These are phyloP conservation scores for Progne subis DNA, from an alignment of 2,113 vertebrate species.

Conservation along the genomic window DNA sequence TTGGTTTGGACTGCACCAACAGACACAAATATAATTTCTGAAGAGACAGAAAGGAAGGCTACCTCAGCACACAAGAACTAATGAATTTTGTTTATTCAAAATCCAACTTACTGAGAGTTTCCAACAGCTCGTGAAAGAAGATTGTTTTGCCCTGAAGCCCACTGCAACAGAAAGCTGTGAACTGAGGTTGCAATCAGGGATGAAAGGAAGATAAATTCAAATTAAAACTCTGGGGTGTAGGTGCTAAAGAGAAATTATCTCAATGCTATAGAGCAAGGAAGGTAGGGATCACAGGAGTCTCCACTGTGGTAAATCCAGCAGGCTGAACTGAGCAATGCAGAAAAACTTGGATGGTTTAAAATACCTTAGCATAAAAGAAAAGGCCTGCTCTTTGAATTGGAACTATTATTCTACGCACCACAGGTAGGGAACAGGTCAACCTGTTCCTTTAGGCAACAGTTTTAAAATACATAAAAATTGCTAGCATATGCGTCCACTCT, in stretches of 20 bases:
- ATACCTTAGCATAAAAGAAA: not conserved
- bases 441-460: not conserved
- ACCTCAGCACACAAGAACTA: not conserved
- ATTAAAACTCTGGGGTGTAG: not conserved
- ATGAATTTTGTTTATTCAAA: not conserved
- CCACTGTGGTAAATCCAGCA: not conserved
- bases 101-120: not conserved
- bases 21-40: not conserved
- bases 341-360: not conserved
- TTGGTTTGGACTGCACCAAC: not conserved
- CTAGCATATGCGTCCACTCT: not conserved
- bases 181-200: fast-evolving
- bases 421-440: not conserved
- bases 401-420: not conserved
- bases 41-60: not conserved
- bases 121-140: not conserved
- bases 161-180: not conserved
- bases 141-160: not conserved
- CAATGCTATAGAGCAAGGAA: not conserved
- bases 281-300: not conserved
- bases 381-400: not conserved
- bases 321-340: not conserved
- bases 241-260: not conserved
- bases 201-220: not conserved
- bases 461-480: not conserved